Conservation (phyloP, 2,888 invertebrate genomes). For the Sinodicranocentrus sp. region DNA sequence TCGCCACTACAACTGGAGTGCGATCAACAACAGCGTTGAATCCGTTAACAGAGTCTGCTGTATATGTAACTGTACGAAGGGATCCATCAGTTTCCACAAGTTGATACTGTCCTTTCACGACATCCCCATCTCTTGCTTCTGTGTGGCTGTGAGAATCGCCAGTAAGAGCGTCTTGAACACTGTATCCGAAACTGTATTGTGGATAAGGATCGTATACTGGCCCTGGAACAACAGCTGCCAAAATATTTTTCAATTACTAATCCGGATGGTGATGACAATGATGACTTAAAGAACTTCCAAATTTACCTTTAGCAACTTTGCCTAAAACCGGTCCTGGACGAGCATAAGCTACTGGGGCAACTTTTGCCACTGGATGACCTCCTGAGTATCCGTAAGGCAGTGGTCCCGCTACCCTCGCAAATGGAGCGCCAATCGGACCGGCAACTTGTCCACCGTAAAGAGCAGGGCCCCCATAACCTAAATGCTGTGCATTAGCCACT, state of each 20-base stretch:
- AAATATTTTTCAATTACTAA: slow-evolving; percentile 7
- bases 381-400: neutral
- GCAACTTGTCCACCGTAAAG: neutral
- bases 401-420: too few species aligned
- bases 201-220: slow-evolving; percentile 21
- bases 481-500: slow-evolving; percentile 27
- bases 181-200: slow-evolving; percentile 53
- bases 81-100: slow-evolving; percentile 59
- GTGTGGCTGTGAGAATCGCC: slow-evolving; percentile 60
- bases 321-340: slow-evolving; percentile 26
- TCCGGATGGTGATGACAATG: neutral
- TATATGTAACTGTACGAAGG: slow-evolving; percentile 52
- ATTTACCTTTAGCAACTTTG: slow-evolving; percentile 33
- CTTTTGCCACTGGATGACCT: slow-evolving; percentile 1
- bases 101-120: slow-evolving; percentile 63
- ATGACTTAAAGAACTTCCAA: neutral
- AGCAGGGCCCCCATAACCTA: slow-evolving; percentile 22
- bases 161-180: slow-evolving; percentile 58
- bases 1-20: slow-evolving; percentile 31
- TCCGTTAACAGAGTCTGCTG: slow-evolving; percentile 49
- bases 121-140: slow-evolving; percentile 65
- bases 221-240: slow-evolving; percentile 25
- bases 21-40: slow-evolving; percentile 61
- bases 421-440: neutral
- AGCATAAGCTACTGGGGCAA: slow-evolving; percentile 31